phyloP scores from a whole-genome alignment of 1,140 invertebrate species.

The Zaprionus capensis region DNA sequence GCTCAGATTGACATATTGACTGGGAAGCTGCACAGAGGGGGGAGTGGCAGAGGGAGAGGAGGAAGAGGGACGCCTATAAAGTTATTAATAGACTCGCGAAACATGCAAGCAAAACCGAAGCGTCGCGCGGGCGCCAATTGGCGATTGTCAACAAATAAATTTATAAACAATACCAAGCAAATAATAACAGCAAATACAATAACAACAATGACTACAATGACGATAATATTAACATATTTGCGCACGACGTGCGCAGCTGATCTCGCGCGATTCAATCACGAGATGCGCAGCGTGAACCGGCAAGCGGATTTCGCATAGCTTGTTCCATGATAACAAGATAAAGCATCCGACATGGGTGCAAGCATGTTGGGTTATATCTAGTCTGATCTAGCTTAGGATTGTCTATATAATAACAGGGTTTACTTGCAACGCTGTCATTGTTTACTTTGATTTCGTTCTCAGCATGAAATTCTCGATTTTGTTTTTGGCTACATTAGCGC shows the following conservation, averaged over 20 bases:
- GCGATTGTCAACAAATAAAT: constrained; percentile 71
- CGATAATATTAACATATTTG: constrained; percentile 42
- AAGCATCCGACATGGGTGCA: background rate
- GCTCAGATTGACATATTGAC: constrained; percentile 50
- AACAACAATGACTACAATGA: constrained; percentile 12
- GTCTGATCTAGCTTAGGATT: background rate
- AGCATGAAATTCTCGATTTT: constrained; percentile 47
- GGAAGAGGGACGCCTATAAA: constrained; percentile 32
- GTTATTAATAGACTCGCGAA: constrained; percentile 64
- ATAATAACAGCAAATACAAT: constrained; percentile 18
- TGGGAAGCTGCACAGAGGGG: background rate
- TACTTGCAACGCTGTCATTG: background rate
- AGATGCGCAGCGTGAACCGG: background rate
- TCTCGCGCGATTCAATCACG: background rate
- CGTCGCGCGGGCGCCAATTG: constrained; percentile 62
- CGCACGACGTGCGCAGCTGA: constrained; percentile 28
- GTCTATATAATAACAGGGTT: constrained; percentile 29
- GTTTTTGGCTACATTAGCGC: constrained; percentile 13
- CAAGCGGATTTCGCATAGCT: background rate
- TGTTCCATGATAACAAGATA: background rate
- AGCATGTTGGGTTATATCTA: background rate
- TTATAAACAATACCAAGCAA: constrained; percentile 48
- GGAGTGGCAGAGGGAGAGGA: too few relatives aligned
- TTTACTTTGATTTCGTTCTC: background rate
- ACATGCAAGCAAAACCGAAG: constrained; percentile 52